Conservation (phyloP, 2,113 vertebrate species). For the Brachyistius frenatus region DNA sequence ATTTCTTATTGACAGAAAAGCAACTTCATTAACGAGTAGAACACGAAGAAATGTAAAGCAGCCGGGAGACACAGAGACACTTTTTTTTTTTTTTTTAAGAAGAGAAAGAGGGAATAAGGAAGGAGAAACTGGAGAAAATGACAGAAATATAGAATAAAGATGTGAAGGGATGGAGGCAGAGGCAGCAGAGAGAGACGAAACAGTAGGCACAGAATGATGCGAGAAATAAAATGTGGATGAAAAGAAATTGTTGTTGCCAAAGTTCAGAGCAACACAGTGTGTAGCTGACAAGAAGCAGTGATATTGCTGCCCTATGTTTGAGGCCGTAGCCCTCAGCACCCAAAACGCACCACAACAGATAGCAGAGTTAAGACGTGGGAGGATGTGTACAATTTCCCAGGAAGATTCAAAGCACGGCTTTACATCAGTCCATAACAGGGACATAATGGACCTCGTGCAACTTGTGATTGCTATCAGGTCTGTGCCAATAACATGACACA, state of each 20-base stretch:
- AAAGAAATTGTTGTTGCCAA: constrained; percentile 36
- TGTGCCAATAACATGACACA: neutral
- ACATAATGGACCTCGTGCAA: neutral
- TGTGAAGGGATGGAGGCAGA: neutral
- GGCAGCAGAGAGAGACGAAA: neutral
- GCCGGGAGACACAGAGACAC: neutral
- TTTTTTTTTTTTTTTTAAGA: neutral
- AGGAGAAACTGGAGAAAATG: neutral
- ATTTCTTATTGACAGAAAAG: neutral
- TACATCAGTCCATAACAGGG: neutral
- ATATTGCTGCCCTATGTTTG: constrained; percentile 39
- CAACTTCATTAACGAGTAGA: neutral
- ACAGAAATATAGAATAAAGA: neutral
- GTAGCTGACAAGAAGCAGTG: constrained; percentile 44
- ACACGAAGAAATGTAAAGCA: neutral
- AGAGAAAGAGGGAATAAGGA: neutral
- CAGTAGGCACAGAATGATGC: constrained; percentile 31
- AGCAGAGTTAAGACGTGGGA: neutral
- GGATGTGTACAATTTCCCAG: constrained; percentile 8
- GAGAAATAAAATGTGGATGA: constrained; percentile 42
- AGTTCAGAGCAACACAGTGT: constrained; percentile 23
- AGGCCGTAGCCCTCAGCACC: constrained; percentile 23
- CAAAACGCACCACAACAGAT: constrained; percentile 32
- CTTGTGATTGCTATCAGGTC: neutral
- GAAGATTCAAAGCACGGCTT: constrained; percentile 4